Evolutionary conservation across 2,888 invertebrate genomes (phyloP).

Genomic region (Pristionchus fissidentatus): DNA sequence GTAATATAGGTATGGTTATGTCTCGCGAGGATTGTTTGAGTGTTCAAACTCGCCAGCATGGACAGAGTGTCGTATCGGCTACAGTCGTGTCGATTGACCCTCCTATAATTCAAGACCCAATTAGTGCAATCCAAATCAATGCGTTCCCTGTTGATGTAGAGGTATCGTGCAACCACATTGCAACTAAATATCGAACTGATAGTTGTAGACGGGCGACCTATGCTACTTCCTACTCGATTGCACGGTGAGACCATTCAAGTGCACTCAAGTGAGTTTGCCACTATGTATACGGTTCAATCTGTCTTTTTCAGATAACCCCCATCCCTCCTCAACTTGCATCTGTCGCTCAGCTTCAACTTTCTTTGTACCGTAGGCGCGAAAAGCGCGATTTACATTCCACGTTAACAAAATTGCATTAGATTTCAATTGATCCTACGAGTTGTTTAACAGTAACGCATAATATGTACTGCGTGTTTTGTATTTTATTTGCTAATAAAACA

Average conservation of each 20-base stretch:
- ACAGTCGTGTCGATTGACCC: slow-evolving; percentile 27
- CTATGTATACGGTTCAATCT: background rate
- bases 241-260: background rate
- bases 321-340: slow-evolving; percentile 41
- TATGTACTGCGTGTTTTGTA: background rate
- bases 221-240: slow-evolving; percentile 47
- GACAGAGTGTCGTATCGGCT: slow-evolving; percentile 36
- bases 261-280: background rate
- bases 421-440: background rate
- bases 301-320: background rate
- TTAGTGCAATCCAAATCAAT: background rate
- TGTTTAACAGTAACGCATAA: background rate
- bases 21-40: slow-evolving; percentile 39
- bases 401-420: background rate
- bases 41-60: background rate
- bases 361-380: slow-evolving; percentile 2
- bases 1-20: slow-evolving; percentile 17
- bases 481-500: background rate
- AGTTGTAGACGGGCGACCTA: slow-evolving; percentile 34
- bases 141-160: slow-evolving; percentile 12
- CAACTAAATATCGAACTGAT: background rate
- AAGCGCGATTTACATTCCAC: background rate
- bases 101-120: slow-evolving; percentile 37
- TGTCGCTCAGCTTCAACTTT: slow-evolving; percentile 24
- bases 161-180: background rate